Conservation (phyloP, 1,140 invertebrate genomes). For the Lordiphosa mommai region DNA sequence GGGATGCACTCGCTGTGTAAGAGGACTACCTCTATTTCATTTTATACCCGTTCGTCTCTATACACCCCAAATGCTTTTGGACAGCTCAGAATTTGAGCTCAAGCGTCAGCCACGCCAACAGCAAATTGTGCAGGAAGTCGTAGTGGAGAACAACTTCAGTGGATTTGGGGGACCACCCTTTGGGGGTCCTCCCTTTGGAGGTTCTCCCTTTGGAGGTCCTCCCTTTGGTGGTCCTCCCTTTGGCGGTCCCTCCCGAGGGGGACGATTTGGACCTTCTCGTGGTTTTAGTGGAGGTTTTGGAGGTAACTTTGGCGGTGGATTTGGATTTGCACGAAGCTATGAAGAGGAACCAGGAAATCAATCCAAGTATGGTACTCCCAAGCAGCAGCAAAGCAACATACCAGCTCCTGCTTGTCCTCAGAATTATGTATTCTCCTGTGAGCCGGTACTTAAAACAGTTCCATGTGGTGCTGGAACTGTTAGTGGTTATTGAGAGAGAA, state of each 20-base stretch:
- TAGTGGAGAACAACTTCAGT: constrained; percentile 30
- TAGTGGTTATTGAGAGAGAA: constrained; percentile 31
- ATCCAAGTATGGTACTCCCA: neutral
- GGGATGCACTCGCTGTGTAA: constrained; percentile 5
- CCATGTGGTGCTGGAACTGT: constrained; percentile 21
- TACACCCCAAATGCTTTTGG: constrained; percentile 15
- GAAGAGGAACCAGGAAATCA: neutral
- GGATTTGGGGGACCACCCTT: constrained; percentile 8
- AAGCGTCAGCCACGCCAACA: constrained; percentile 29
- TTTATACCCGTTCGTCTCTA: constrained; percentile 37
- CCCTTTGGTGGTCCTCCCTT: constrained; percentile 13
- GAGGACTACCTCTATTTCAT: constrained; percentile 23
- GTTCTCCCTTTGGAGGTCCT: neutral
- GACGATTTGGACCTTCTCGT: neutral
- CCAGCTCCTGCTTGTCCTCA: constrained; percentile 29
- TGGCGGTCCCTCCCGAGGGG: constrained; percentile 1
- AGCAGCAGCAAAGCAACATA: constrained; percentile 2
- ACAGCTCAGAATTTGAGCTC: constrained; percentile 4
- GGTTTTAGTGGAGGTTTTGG: constrained; percentile 10
- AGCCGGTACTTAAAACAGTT: constrained; percentile 29
- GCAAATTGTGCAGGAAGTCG: constrained; percentile 34
- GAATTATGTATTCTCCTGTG: constrained; percentile 38
- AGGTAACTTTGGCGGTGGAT: constrained; percentile 10
- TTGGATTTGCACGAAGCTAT: constrained; percentile 28
- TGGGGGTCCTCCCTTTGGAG: neutral